These are phyloP conservation scores for Lissocephala sabroskyi DNA, from an alignment of 2,888 invertebrate species.

Conservation along the genomic window DNA sequence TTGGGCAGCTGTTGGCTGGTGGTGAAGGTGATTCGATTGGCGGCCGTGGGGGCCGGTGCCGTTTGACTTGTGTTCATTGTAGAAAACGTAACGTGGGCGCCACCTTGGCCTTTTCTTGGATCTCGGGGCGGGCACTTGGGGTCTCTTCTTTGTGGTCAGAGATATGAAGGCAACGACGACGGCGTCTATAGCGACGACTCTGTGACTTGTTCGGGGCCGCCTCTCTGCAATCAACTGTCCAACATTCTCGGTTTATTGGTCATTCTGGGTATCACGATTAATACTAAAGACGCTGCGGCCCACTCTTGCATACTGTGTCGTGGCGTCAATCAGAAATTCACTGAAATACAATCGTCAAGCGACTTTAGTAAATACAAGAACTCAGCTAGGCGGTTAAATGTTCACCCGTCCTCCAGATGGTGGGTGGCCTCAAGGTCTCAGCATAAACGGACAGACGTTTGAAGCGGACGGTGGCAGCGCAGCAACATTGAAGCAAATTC, in stretches of 20 bases:
- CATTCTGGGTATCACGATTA: slow-evolving; percentile 9
- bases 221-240: slow-evolving; percentile 39
- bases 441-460: no score
- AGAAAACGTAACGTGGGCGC: slow-evolving; percentile 23
- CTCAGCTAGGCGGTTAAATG: no score
- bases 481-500: no score
- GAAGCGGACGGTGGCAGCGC: no score
- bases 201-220: slow-evolving; percentile 21
- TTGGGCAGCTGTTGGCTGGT: slow-evolving; percentile 78
- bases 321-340: background rate
- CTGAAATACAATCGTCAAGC: slow-evolving; percentile 37
- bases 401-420: slow-evolving; percentile 4
- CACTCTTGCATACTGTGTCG: slow-evolving; percentile 36
- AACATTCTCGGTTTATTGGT: slow-evolving; percentile 15
- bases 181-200: no score
- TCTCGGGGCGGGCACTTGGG: no score
- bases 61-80: slow-evolving; percentile 70
- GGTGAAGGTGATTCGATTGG: slow-evolving; percentile 77
- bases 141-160: no score
- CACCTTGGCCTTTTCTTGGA: slow-evolving; percentile 1
- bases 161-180: no score
- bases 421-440: background rate
- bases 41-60: slow-evolving; percentile 58
- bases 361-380: slow-evolving; percentile 34
- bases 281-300: background rate